phyloP scores from a whole-genome alignment of 2,113 vertebrate genomes.

The Paradoxurus hermaphroditus region DNA sequence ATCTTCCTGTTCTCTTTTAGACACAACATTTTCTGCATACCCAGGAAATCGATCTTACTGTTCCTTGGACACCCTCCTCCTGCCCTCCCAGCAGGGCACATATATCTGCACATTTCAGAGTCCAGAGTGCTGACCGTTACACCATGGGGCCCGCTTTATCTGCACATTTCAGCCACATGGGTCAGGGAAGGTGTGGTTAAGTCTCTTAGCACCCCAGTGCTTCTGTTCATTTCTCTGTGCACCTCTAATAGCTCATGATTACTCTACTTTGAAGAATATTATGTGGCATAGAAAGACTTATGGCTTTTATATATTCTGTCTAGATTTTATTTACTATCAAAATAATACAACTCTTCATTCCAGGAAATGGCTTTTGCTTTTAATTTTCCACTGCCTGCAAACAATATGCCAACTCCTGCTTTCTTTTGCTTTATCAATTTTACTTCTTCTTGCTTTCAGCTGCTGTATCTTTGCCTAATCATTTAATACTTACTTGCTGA shows the following conservation, averaged over 20 bases:
- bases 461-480: neutral
- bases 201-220: neutral
- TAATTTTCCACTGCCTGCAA: neutral
- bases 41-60: neutral
- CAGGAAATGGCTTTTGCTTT: neutral
- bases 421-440: neutral
- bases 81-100: fast-evolving
- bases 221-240: neutral
- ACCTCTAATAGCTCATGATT: neutral
- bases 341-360: neutral
- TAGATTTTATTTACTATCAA: neutral
- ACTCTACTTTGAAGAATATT: neutral
- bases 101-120: neutral
- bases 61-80: neutral
- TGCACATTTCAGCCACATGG: neutral
- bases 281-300: neutral
- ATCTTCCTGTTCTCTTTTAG: neutral
- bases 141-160: too few relatives aligned
- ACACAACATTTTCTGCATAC: neutral
- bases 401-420: neutral
- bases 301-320: neutral
- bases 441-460: neutral
- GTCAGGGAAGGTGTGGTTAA: neutral
- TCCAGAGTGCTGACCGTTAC: too few relatives aligned
- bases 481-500: neutral